Conservation (phyloP, 2,113 vertebrate species). For the Hyla sarda region DNA sequence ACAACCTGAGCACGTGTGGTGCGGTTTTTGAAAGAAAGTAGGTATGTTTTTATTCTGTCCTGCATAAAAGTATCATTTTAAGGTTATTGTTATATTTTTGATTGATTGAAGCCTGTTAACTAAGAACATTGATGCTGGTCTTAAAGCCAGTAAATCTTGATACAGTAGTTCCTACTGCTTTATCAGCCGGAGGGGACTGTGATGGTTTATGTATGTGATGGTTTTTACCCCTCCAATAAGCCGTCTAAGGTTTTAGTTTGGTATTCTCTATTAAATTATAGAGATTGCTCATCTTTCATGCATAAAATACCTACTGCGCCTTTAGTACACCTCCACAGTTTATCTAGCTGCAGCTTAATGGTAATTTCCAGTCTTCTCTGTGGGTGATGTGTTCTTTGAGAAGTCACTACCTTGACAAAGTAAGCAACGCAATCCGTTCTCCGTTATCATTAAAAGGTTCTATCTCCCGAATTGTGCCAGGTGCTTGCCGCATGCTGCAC, state of each 20-base stretch:
- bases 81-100: neutral
- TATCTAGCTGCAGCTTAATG: constrained; percentile 29
- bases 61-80: neutral
- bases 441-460: constrained; percentile 16
- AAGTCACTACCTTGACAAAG: constrained; percentile 22
- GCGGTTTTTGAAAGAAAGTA: too few relatives aligned
- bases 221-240: neutral
- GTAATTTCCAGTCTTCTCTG: constrained; percentile 31
- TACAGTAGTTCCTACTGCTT: neutral
- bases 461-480: constrained; percentile 27
- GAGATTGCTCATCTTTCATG: neutral
- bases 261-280: constrained; percentile 17
- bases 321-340: constrained; percentile 14
- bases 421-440: neutral
- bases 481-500: constrained; percentile 8
- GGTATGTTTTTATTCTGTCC: too few relatives aligned
- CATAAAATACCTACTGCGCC: neutral
- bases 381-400: constrained; percentile 34
- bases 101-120: neutral
- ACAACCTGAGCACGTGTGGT: too few relatives aligned
- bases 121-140: neutral
- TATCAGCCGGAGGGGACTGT: neutral
- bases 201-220: neutral
- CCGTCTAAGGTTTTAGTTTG: neutral
- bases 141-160: neutral